Evolutionary conservation across 2,888 invertebrate genomes (phyloP).

Genomic region (Machimus rusticus): DNA sequence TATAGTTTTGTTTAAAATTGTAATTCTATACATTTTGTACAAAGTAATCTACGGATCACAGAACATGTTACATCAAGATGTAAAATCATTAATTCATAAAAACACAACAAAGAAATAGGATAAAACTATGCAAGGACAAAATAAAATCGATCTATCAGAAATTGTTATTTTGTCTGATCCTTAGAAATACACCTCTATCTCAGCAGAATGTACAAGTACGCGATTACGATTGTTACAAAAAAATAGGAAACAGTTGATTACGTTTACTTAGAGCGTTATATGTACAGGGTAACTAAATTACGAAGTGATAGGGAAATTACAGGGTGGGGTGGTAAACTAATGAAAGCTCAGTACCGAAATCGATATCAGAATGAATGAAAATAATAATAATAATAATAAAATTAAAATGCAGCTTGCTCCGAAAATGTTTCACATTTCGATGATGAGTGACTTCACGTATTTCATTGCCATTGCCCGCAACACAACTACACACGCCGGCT

Average conservation of each 20-base stretch:
- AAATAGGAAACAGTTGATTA: constrained; percentile 24
- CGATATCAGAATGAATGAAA: not conserved
- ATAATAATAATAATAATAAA: not conserved
- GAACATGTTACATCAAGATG: constrained; percentile 54
- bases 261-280: not conserved
- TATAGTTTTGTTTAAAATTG: constrained; percentile 31
- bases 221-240: not conserved
- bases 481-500: constrained; percentile 3
- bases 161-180: constrained; percentile 28
- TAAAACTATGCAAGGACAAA: constrained; percentile 28
- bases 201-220: constrained; percentile 17
- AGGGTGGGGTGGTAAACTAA: not conserved
- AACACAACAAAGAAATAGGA: constrained; percentile 40
- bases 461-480: constrained; percentile 34
- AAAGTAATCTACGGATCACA: constrained; percentile 64
- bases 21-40: constrained; percentile 61
- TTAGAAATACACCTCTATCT: constrained; percentile 4
- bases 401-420: constrained; percentile 8
- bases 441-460: constrained; percentile 5
- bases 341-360: constrained; percentile 31
- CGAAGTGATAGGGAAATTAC: not conserved
- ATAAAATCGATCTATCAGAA: constrained; percentile 5
- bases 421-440: constrained; percentile 34
- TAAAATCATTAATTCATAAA: constrained; percentile 48
- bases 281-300: constrained; percentile 15